Evolutionary conservation across 2,797 vertebrate genomes (phyloP), one percentile per base, ranked within the genome.

Genomic region (Fundulus diaphanus): DNA sequence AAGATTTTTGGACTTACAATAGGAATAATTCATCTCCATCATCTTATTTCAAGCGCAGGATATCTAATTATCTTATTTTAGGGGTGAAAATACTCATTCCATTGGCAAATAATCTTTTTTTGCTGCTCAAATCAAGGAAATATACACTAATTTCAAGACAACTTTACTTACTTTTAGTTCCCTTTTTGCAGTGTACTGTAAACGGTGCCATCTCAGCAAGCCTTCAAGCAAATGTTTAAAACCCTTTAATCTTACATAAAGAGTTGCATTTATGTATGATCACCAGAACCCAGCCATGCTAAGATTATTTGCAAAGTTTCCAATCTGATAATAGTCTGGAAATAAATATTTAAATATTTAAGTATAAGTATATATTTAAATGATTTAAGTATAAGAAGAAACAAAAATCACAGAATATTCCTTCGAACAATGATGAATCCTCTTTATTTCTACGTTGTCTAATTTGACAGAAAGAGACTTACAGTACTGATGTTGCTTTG

Each of bases 191-290:
- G n/a, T n/a, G n/a, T n/a, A n/a, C 5, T 16, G 46, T 48, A 15
- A 20, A 29, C 9, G 13, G 59, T 65, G 69, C 73, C 72, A 74
- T 61, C 54, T 77, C 70, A 44, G 35, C n/a, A 73, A 69, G 29
- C 27, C 79, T 76, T 70, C 52, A 16, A 54, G 7, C 3, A 27
- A 59, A 74, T 15, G 70, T 69, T 65, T 79, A n/a, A 67, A 76
- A 81, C 65, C 46, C 80, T 85, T 88, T 20, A 75, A 82, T 80
- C 67, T 57, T 24, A 29, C 54, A 71, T 16, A 44, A 59, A 7
- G 56, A 76, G 20, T 83, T 57, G 83, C 85, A 70, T 72, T 70
- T 78, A 88, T 90, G 73, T 72, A 80, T 69, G 61, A 79, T 82
- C 59, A 77, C 9, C 66, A n/a, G 48, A 59, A 51, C 35, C 0